Conservation (phyloP, 2,888 invertebrate species). For the Cerastis rubricosa region DNA sequence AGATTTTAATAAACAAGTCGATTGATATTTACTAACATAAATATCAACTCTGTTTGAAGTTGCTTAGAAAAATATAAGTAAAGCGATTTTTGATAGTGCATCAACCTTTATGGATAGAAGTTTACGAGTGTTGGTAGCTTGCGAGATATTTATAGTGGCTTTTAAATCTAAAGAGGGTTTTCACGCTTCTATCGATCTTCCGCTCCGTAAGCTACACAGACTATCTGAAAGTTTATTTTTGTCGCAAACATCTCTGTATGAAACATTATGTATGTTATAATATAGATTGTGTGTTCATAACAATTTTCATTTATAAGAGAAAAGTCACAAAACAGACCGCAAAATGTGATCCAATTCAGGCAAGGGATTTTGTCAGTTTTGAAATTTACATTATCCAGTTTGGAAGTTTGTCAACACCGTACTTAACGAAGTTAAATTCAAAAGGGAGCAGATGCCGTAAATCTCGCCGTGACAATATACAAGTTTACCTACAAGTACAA, state of each 20-base stretch:
- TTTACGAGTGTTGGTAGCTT: constrained; percentile 56
- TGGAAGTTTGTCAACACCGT: constrained; percentile 54
- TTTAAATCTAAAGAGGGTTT: constrained; percentile 66
- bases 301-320: neutral
- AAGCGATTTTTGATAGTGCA: constrained; percentile 56
- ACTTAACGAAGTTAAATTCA: constrained; percentile 65
- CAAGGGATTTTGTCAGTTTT: constrained; percentile 31
- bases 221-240: constrained; percentile 53
- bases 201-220: constrained; percentile 39
- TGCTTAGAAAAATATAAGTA: constrained; percentile 25
- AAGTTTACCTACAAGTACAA: constrained; percentile 52
- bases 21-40: constrained; percentile 15
- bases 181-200: constrained; percentile 58
- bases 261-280: constrained; percentile 22
- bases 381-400: constrained; percentile 53
- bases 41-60: constrained; percentile 36
- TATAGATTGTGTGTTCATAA: neutral
- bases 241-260: constrained; percentile 20
- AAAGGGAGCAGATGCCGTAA: constrained; percentile 66
- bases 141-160: constrained; percentile 62
- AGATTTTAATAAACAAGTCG: constrained; percentile 18
- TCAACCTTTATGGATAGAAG: constrained; percentile 61
- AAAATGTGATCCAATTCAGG: constrained; percentile 19
- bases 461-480: constrained; percentile 67
- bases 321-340: constrained; percentile 10